Conservation (phyloP, 2,888 invertebrate species). For the Lasioglossum morio region DNA sequence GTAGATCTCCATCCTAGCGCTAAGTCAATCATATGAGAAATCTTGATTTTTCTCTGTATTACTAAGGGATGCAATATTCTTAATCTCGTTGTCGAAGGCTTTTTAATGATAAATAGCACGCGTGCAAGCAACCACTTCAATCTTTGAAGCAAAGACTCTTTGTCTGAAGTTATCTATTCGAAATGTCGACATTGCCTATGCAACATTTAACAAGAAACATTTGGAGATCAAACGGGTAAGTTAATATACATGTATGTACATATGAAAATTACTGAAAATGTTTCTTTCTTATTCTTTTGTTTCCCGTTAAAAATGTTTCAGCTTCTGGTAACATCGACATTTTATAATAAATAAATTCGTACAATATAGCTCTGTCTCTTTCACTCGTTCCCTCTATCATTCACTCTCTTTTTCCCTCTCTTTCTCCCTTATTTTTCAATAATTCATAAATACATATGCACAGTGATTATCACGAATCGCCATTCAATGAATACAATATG, state of each 20-base stretch:
- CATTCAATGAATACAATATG: constrained; percentile 55
- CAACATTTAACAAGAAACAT: constrained; percentile 47
- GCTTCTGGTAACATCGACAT: constrained; percentile 47
- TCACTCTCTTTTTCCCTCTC: constrained; percentile 33
- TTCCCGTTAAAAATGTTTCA: constrained; percentile 29
- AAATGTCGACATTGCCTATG: constrained; percentile 48
- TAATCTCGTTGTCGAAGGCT: constrained; percentile 72
- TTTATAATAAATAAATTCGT: constrained; percentile 71
- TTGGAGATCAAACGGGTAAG: constrained; percentile 42
- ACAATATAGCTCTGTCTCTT: constrained; percentile 56
- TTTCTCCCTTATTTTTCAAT: constrained; percentile 35
- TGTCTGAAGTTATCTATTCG: constrained; percentile 69
- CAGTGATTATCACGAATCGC: constrained; percentile 67
- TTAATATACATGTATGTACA: constrained; percentile 61
- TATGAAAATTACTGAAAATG: constrained; percentile 40
- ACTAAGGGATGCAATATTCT: constrained; percentile 61
- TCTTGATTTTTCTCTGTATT: constrained; percentile 59
- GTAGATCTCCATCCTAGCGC: constrained; percentile 60
- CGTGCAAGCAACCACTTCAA: constrained; percentile 54
- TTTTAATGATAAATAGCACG: constrained; percentile 64
- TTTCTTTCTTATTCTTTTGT: constrained; percentile 21
- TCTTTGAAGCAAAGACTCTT: constrained; percentile 55
- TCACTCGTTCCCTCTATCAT: constrained; percentile 37
- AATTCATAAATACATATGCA: constrained; percentile 69
- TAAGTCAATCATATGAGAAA: constrained; percentile 65